phyloP scores from a whole-genome alignment of 2,113 vertebrate genomes.

The Dipodomys ordii region DNA sequence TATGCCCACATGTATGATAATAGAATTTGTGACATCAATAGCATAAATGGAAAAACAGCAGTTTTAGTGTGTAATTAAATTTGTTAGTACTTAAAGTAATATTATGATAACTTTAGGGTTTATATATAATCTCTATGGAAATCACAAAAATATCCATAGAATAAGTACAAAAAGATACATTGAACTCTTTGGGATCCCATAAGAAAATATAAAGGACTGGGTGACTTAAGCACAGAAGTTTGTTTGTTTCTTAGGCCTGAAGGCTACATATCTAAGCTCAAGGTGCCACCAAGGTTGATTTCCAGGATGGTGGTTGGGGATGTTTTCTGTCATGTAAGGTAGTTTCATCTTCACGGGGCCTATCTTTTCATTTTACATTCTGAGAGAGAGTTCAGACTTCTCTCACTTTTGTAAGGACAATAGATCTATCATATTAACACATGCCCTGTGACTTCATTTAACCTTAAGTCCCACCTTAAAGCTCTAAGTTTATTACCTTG shows the following conservation, averaged over 20 bases:
- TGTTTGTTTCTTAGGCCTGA: neutral
- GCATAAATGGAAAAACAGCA: neutral
- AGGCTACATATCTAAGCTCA: neutral
- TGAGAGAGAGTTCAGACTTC: neutral
- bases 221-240: neutral
- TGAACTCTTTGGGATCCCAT: neutral
- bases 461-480: neutral
- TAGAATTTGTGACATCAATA: neutral
- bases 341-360: neutral
- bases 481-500: neutral
- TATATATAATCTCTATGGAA: neutral
- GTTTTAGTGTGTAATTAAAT: neutral
- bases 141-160: neutral
- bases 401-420: neutral
- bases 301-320: neutral
- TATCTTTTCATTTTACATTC: neutral
- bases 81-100: neutral
- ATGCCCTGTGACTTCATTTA: neutral
- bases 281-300: neutral
- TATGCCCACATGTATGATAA: no score
- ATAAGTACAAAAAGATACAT: neutral
- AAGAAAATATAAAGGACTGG: neutral
- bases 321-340: no score
- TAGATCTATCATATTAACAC: no score
- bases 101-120: neutral